These are phyloP conservation scores for Aurelia coerulea DNA, from an alignment of 30 jellyfish, hydroid and myxozoan species.

Conservation along the genomic window DNA sequence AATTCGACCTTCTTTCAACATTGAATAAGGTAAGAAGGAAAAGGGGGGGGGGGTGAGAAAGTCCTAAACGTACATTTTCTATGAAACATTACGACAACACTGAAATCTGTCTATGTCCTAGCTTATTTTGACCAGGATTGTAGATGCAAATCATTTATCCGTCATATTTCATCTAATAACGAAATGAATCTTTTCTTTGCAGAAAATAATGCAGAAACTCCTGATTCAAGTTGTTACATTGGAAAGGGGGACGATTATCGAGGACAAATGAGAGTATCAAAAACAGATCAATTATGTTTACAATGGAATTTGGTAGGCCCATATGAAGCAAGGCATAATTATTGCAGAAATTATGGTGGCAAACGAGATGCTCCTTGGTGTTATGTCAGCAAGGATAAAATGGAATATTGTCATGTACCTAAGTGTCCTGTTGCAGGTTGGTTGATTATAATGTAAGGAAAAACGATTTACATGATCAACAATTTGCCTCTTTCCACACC, in stretches of 20 bases:
- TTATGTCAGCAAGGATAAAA: conserved; percentile 21
- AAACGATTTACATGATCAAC: too few species aligned
- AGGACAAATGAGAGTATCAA: conserved; percentile 65
- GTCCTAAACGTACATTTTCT: too few species aligned
- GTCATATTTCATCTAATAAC: too few species aligned
- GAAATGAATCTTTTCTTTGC: not conserved
- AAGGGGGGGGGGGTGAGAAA: too few species aligned
- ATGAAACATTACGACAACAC: too few species aligned
- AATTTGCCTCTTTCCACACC: too few species aligned
- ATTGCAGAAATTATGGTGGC: conserved; percentile 79
- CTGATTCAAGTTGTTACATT: conserved; percentile 57
- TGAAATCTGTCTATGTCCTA: too few species aligned
- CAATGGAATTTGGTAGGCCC: conserved; percentile 78
- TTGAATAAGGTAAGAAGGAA: too few species aligned
- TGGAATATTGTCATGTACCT: conserved; percentile 80
- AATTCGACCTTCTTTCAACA: too few species aligned
- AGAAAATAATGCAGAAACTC: not conserved
- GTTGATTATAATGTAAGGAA: not conserved
- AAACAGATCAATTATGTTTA: conserved; percentile 66
- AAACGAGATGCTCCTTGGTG: conserved; percentile 84
- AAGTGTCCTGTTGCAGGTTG: conserved; percentile 65
- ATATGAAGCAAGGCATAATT: conserved; percentile 74
- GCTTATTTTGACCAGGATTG: too few species aligned
- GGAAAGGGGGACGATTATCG: conserved; percentile 75
- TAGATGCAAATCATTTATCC: too few species aligned